Conservation (phyloP, 1,140 invertebrate species). For the Drosophila teissieri region DNA sequence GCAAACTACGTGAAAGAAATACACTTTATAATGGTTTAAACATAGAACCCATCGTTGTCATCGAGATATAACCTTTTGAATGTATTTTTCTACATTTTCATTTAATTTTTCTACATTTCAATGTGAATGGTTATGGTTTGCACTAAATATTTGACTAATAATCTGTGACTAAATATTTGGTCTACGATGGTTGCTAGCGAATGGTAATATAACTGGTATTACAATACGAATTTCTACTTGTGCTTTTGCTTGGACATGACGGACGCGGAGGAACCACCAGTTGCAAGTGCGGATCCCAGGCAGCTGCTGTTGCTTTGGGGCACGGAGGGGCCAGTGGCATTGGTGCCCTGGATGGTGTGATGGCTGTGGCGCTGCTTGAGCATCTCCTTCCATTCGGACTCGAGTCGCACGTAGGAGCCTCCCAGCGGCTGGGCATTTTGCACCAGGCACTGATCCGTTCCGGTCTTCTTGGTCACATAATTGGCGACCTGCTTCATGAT, state of each 20-base stretch:
- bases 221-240: slow-evolving; percentile 44
- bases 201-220: background rate
- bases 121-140: slow-evolving; percentile 17
- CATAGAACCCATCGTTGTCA: too few species aligned
- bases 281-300: slow-evolving; percentile 6
- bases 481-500: slow-evolving; percentile 88
- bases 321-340: slow-evolving; percentile 14
- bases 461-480: slow-evolving; percentile 86
- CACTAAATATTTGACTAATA: slow-evolving; percentile 36
- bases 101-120: slow-evolving; percentile 1
- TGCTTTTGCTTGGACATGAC: slow-evolving; percentile 71
- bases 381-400: slow-evolving; percentile 90
- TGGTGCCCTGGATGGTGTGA: slow-evolving; percentile 39
- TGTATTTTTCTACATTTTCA: slow-evolving; percentile 11
- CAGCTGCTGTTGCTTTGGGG: slow-evolving; percentile 45
- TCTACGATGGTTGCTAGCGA: slow-evolving; percentile 33
- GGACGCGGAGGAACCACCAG: slow-evolving; percentile 31
- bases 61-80: too few species aligned
- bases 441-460: slow-evolving; percentile 61
- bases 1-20: too few species aligned
- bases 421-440: slow-evolving; percentile 84
- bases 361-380: slow-evolving; percentile 75
- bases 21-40: too few species aligned
- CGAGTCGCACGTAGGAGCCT: slow-evolving; percentile 89
- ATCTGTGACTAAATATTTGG: slow-evolving; percentile 44